phyloP scores from a whole-genome alignment of 2,888 invertebrate genomes.

The Octodonta nipae region DNA sequence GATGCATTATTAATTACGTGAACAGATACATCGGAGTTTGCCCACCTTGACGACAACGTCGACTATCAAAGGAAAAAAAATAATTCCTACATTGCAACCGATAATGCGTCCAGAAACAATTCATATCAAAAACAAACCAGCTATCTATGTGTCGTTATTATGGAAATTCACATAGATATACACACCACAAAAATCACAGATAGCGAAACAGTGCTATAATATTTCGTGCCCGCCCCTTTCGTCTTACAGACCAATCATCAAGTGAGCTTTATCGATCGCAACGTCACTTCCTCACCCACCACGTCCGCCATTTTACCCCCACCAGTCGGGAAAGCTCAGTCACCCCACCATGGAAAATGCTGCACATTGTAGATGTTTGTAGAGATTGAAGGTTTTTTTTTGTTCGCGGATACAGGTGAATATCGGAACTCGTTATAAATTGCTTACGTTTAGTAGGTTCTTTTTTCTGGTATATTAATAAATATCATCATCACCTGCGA shows the following conservation, averaged over 20 bases:
- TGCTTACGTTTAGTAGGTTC: conserved; percentile 6
- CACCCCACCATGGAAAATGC: conserved; percentile 12
- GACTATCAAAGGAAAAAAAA: too few species aligned
- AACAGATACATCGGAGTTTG: too few species aligned
- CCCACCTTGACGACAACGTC: too few species aligned
- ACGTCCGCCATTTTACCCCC: conserved; percentile 34
- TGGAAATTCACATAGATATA: too few species aligned
- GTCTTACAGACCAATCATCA: conserved; percentile 31
- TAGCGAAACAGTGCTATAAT: conserved; percentile 27
- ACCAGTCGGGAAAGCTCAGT: conserved; percentile 15
- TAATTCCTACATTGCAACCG: too few species aligned
- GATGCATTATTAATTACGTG: too few species aligned
- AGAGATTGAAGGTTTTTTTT: conserved; percentile 20
- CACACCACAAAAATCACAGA: conserved; percentile 33
- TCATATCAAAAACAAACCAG: too few species aligned
- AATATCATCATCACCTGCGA: too few species aligned
- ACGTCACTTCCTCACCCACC: conserved; percentile 34
- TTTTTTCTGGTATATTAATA: too few species aligned
- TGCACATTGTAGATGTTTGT: conserved; percentile 24
- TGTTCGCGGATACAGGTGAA: conserved; percentile 18
- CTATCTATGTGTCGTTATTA: too few species aligned
- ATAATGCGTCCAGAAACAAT: too few species aligned
- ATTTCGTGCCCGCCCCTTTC: conserved; percentile 25
- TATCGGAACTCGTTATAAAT: conserved; percentile 15
- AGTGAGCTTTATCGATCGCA: conserved; percentile 35